A percentile compares a stretch with the other conserved stretches of the same genome.
Conservation (phyloP, 2,113 vertebrate species). For the Pimephales promelas region DNA sequence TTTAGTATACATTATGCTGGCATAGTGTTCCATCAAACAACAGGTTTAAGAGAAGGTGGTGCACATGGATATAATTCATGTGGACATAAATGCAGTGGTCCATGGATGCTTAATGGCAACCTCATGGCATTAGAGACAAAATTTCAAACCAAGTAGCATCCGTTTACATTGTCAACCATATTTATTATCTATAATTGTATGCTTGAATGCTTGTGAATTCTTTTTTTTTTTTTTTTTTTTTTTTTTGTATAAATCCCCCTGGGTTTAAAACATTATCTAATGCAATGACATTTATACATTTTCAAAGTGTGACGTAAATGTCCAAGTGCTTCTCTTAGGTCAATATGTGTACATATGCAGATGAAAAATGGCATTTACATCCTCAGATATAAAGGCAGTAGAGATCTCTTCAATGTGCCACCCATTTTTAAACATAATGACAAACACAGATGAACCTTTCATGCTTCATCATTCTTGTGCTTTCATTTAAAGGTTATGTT, state of each 20-base stretch:
- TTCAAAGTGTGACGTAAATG: background rate
- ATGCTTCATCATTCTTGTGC: slow-evolving; percentile 4
- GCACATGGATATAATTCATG: background rate
- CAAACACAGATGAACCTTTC: background rate
- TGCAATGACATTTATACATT: background rate
- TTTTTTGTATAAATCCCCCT: background rate
- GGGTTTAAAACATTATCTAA: background rate
- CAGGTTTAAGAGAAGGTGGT: background rate
- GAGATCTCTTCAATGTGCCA: background rate
- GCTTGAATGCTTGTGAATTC: background rate
- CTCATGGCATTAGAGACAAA: background rate
- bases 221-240: background rate
- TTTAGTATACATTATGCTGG: slow-evolving; percentile 20
- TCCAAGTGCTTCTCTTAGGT: background rate
- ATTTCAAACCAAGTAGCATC: background rate
- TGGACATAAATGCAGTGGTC: background rate
- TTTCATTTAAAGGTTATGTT: slow-evolving; percentile 18
- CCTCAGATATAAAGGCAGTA: background rate
- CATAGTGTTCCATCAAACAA: background rate
- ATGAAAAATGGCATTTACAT: background rate
- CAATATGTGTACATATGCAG: background rate
- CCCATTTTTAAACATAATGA: background rate
- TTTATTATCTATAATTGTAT: background rate
- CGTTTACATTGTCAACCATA: background rate
- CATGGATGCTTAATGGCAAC: background rate